Evolutionary conservation across 2,113 vertebrate species (phyloP).

Genomic region (Rhinichthys klamathensis): DNA sequence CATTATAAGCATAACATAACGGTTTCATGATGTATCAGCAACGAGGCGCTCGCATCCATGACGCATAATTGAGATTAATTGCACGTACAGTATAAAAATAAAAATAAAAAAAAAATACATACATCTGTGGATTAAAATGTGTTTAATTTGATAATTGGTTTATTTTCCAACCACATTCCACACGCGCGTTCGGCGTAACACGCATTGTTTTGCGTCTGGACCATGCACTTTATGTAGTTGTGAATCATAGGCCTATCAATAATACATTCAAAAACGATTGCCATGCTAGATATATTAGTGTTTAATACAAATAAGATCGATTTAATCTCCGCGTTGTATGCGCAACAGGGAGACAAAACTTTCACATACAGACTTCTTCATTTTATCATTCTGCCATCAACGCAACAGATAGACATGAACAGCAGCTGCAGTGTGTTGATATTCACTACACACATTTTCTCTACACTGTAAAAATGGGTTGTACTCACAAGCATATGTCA

Average conservation of each 20-base stretch:
- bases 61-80: conserved; percentile 10
- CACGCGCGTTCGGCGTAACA: background rate
- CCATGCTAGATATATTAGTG: background rate
- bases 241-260: no score
- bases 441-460: background rate
- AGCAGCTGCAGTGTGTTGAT: background rate
- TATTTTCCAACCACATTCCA: background rate
- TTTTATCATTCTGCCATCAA: background rate
- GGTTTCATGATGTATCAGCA: background rate
- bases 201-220: background rate
- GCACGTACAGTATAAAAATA: background rate
- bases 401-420: conserved; percentile 11
- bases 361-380: conserved; percentile 13
- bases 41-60: background rate
- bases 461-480: background rate
- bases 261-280: background rate
- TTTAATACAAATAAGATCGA: background rate
- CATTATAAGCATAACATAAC: background rate
- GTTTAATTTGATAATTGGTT: background rate
- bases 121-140: background rate
- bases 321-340: background rate
- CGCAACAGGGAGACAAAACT: conserved; percentile 49
- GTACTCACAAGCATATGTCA: conserved; percentile 99
- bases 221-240: conserved; percentile 7
- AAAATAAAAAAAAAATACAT: background rate